These are phyloP conservation scores for Sigmodon hispidus DNA, from an alignment of 2,113 vertebrate genomes.

Conservation along the genomic window DNA sequence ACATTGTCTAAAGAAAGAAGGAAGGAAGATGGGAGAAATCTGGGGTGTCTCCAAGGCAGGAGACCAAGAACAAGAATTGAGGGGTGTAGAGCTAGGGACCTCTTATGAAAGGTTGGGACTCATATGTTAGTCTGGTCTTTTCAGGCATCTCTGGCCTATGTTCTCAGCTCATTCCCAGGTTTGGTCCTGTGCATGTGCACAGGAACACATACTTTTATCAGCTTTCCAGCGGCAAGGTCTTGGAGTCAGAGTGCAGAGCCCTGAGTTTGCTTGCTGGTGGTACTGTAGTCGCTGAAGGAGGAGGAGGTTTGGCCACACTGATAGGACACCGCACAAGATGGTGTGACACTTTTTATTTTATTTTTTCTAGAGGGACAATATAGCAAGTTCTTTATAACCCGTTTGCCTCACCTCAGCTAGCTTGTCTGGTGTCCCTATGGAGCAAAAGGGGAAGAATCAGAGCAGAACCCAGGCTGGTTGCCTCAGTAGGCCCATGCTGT, in stretches of 20 bases:
- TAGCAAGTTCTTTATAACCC: background rate
- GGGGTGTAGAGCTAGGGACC: no score
- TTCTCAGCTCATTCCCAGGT: background rate
- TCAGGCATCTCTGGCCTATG: background rate
- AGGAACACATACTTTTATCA: no score
- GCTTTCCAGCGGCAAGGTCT: background rate
- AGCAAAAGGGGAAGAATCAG: background rate
- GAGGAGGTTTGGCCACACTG: background rate
- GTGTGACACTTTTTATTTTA: background rate
- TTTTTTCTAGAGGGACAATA: fast-evolving
- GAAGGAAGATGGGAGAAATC: background rate
- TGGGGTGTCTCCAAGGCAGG: background rate
- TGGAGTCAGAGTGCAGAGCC: background rate
- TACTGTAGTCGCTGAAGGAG: fast-evolving
- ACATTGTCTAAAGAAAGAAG: background rate
- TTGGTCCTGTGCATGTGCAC: background rate
- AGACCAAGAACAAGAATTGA: fast-evolving
- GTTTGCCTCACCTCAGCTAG: background rate
- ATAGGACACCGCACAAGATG: background rate
- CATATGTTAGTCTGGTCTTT: background rate
- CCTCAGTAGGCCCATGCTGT: no score
- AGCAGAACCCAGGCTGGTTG: fast-evolving
- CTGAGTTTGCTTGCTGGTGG: fast-evolving
- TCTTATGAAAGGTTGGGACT: fast-evolving
- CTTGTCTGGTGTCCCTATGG: fast-evolving